Evolutionary conservation across 1,140 invertebrate species (phyloP), one percentile per base, ranked within the genome.

Genomic region (Notospermus geniculatus): DNA sequence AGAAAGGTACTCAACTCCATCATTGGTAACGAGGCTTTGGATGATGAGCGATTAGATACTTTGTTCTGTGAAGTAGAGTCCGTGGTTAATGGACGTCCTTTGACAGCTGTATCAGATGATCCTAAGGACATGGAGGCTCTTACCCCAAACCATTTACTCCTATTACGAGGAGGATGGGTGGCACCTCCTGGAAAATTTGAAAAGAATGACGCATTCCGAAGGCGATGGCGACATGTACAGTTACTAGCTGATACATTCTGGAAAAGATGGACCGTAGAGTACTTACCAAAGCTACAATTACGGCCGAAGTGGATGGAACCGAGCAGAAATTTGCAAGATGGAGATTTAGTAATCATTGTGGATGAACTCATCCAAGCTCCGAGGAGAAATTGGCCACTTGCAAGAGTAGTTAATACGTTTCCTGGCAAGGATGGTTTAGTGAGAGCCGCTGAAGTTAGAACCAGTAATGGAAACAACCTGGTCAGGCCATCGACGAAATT

Each of bases 121-220:
- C 5, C 29, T 9, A 60, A 60, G 23, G 58, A 60, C 25, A 17
- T 54, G 5, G 15, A 56, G 30, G 9, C 53, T 13, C 32, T 61
- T 5, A 30, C 53, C 57, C 60, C 60, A 9, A 57, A 36, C 41
- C 60, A 61, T 29, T 27, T 61, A n/a, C 30, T 61, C 5, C 28
- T 56, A 22, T 29, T 23, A 17, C 13, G 29, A 28, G 15, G 23
- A 57, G 28, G 60, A 17, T 9, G 2, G 17, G 15, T 19, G 2
- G 19, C 23, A 13, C 30, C 54, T 7, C 54, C 60, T 57, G 52
- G 54, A 23, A 36, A 17, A n/a, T 61, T 57, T 43, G 17, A 19
- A n/a, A 5, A 27, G 7, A 9, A 15, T 7, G 54, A 61, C 27
- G 25, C 32, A 5, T 60, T 11, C 25, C 5, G 50, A 9, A 60